A percentile compares a stretch with the other conserved stretches of the same genome.
These are phyloP conservation scores for Lagorchestes hirsutus DNA, from an alignment of 2,797 vertebrate genomes.

Conservation along the genomic window DNA sequence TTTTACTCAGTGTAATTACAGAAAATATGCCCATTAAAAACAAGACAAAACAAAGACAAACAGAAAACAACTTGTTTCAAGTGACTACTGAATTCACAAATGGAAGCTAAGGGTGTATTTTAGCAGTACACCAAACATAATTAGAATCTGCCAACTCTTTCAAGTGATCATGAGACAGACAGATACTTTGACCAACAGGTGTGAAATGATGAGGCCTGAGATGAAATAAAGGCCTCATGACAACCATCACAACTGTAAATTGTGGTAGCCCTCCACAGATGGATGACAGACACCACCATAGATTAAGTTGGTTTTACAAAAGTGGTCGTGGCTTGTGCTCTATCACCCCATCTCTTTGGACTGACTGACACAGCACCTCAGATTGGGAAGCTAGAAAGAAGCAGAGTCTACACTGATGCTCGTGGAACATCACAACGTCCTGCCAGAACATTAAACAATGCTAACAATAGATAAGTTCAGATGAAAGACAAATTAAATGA, in stretches of 20 bases:
- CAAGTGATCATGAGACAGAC: neutral
- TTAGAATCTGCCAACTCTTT: neutral
- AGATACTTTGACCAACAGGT: neutral
- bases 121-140: neutral
- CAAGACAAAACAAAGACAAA: neutral
- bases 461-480: neutral
- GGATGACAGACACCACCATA: neutral
- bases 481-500: neutral
- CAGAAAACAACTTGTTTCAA: neutral
- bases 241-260: neutral
- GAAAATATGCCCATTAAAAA: neutral
- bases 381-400: neutral
- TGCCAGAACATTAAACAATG: neutral
- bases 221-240: neutral
- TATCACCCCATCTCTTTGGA: neutral
- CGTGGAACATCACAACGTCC: neutral
- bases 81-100: neutral
- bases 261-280: neutral
- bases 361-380: neutral
- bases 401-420: neutral
- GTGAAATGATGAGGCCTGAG: neutral
- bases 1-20: too few species aligned
- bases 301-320: neutral
- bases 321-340: neutral
- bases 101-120: neutral